Evolutionary conservation across 2,888 invertebrate species (phyloP), one percentile per base, ranked within the genome.

Genomic region (Hirtodrosophila confusa): DNA sequence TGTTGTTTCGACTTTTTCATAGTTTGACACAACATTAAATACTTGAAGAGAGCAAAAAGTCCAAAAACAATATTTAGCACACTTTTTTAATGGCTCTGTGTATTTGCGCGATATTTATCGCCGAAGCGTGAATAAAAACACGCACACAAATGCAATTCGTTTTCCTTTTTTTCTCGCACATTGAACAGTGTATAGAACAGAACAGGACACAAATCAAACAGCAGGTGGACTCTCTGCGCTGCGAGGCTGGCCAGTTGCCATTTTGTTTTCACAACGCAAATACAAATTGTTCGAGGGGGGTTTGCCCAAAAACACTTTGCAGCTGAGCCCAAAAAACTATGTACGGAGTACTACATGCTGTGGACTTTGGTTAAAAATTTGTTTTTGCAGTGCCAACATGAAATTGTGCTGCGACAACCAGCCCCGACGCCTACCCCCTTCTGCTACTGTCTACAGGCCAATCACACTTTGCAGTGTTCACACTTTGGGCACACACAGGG

Each of bases 241-340:
- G 35, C 10, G 33, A 12, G 33, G 69, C 17, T 36, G 50, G 48
- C 40, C 66, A 40, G 47, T 73, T 51, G 82, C 80, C 82, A 87
- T 87, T 82, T 87, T 86, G 82, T 86, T 78, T 75, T 70, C 69
- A 70, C 86, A 86, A 63, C 53, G 75, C 88, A 82, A 78, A 82
- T 70, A 82, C 88, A 82, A 82, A 82, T 82, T 86, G 79, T 75
- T 61, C 58, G 75, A 60, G 51, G 9, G 57, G 48, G 45, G 48
- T 45, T 40, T 49, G 50, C 31, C 49, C 49, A 45, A 47, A 45
- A 64, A 63, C 50, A 55, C 55, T 50, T 54, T 40, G 60, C 51
- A 63, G 11, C 58, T 39, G 39, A 39, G 36, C 33, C 10, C 4
- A 49, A 47, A 47, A 50, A 43, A 31, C 23, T n/a, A 12, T 36